Percentiles rank a stretch among this genome's conserved stretches.
Evolutionary conservation across 53 echinoderm and acorn worm species (phyloP).

Genomic region (Echinometra lucunter): DNA sequence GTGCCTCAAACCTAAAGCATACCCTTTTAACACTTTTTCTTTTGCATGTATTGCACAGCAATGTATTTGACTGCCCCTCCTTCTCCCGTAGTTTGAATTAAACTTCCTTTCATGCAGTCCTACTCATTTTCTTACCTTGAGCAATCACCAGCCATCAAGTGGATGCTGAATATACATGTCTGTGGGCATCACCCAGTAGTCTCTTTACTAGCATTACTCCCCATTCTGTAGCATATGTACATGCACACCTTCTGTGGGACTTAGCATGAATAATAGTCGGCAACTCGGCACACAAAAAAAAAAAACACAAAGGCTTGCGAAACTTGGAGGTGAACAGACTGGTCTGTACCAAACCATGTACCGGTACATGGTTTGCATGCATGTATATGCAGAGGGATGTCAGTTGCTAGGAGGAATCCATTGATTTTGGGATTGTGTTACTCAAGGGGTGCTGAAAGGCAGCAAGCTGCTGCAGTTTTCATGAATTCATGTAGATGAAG

Average conservation of each 20-base stretch:
- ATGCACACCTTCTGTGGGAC: background rate
- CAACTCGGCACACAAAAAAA: background rate
- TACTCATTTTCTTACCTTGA: background rate
- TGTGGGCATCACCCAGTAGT: background rate
- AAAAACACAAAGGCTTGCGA: background rate
- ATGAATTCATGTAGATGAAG: background rate
- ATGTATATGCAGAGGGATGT: background rate
- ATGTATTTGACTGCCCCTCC: too few relatives aligned
- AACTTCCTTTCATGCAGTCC: background rate
- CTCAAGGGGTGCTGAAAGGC: constrained; percentile 12
- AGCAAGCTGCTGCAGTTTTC: background rate
- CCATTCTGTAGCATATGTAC: background rate
- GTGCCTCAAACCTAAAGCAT: too few relatives aligned
- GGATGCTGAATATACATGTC: too few relatives aligned
- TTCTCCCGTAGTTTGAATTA: background rate
- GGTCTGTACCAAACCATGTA: background rate
- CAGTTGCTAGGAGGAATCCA: background rate
- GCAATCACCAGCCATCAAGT: too few relatives aligned
- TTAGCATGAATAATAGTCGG: background rate
- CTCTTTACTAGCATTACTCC: background rate
- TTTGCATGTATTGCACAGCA: too few relatives aligned
- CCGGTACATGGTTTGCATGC: background rate
- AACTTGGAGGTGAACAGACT: background rate
- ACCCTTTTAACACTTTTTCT: too few relatives aligned
- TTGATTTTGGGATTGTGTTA: constrained; percentile 28